A percentile compares a stretch with the other conserved stretches of the same genome.
These are phyloP conservation scores for Tyto alba DNA, from an alignment of 2,113 vertebrate genomes.

Conservation along the genomic window DNA sequence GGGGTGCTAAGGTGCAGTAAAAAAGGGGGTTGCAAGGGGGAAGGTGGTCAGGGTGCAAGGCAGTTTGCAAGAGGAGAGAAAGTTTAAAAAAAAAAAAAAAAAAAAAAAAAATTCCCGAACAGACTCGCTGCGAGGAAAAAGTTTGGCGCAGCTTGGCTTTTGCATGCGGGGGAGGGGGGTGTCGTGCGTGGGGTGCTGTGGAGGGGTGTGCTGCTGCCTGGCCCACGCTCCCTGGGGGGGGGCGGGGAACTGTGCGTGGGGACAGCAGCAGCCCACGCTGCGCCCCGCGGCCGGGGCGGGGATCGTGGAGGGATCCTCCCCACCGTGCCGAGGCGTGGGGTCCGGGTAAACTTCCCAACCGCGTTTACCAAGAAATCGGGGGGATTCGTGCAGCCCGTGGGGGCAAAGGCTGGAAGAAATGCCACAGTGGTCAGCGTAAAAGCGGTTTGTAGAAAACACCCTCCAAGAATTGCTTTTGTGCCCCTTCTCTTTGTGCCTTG, in stretches of 20 bases:
- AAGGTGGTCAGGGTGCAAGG: background rate
- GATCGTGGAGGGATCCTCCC: too few species aligned
- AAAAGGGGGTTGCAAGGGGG: too few species aligned
- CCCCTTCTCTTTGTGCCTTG: too few species aligned
- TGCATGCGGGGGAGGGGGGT: background rate
- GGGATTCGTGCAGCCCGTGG: fast-evolving
- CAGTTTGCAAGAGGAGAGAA: too few species aligned
- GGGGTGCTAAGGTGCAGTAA: too few species aligned
- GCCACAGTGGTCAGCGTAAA: background rate
- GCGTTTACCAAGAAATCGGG: background rate
- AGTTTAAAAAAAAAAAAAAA: too few species aligned
- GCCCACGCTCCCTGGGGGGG: too few species aligned
- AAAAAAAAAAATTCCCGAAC: background rate
- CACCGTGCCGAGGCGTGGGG: background rate
- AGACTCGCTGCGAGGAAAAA: fast-evolving
- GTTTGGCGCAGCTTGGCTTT: background rate
- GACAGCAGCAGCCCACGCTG: background rate
- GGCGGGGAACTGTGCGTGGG: fast-evolving
- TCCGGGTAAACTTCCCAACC: background rate
- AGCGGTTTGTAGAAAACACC: background rate
- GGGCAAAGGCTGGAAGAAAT: background rate
- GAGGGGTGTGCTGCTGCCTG: background rate
- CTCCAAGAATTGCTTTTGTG: too few species aligned
- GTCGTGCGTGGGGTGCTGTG: background rate
- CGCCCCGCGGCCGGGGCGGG: background rate